Evolutionary conservation across 2,888 invertebrate genomes (phyloP).

Genomic region (Lamproptera curius): DNA sequence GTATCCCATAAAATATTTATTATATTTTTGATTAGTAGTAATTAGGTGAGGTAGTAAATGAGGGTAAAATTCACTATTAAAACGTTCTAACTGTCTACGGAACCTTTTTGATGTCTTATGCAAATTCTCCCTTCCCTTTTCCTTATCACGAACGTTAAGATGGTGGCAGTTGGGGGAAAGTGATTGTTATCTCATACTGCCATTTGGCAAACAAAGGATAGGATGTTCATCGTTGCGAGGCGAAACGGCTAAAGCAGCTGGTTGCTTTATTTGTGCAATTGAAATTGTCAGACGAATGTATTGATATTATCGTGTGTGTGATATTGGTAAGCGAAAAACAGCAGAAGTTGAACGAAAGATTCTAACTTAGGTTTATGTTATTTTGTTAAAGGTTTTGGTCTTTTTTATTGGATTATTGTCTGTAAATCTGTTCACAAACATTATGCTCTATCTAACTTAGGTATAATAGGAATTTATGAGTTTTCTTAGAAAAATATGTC

Average conservation of each 20-base stretch:
- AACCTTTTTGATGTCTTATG: background rate
- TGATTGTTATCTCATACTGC: constrained; percentile 14
- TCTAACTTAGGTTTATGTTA: background rate
- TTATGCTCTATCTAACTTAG: too few species aligned
- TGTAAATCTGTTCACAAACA: too few species aligned
- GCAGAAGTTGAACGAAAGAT: background rate
- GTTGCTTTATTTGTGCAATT: constrained; percentile 17
- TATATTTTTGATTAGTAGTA: too few species aligned
- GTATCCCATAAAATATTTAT: too few species aligned
- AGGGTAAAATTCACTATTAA: too few species aligned
- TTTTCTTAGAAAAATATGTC: too few species aligned
- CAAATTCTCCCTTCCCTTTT: background rate
- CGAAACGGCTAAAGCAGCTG: constrained; percentile 7
- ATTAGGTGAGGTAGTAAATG: too few species aligned
- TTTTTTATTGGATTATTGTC: too few species aligned
- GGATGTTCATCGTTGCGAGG: constrained; percentile 17
- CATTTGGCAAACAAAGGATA: constrained; percentile 17
- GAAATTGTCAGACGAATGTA: background rate
- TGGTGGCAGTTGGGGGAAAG: constrained; percentile 9
- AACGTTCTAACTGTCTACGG: too few species aligned
- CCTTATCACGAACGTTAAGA: constrained; percentile 8
- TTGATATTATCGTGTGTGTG: background rate
- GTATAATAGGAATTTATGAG: too few species aligned
- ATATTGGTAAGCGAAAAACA: too few species aligned
- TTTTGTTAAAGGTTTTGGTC: too few species aligned